phyloP scores from a whole-genome alignment of 1,140 invertebrate genomes.

The Leptinotarsa lineolata region DNA sequence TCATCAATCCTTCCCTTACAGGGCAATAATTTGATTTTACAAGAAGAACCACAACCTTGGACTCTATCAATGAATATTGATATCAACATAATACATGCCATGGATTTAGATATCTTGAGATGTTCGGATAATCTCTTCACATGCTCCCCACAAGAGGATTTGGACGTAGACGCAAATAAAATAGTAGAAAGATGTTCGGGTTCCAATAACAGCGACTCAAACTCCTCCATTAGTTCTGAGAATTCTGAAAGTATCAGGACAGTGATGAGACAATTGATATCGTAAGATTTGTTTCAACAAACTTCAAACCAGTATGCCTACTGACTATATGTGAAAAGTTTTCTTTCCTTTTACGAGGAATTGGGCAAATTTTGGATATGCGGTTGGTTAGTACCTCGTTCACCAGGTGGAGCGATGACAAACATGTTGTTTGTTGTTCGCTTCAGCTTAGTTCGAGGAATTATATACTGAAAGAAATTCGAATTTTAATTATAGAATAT shows the following conservation, averaged over 20 bases:
- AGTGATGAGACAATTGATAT: background rate
- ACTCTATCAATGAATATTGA: background rate
- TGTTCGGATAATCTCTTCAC: background rate
- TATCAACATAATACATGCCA: background rate
- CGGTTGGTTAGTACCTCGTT: too few relatives aligned
- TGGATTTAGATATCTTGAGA: background rate
- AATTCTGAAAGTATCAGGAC: background rate
- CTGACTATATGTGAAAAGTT: too few relatives aligned
- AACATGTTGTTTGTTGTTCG: too few relatives aligned
- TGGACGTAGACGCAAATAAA: slow-evolving; percentile 22
- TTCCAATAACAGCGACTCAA: background rate
- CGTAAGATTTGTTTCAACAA: background rate
- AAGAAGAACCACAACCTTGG: background rate
- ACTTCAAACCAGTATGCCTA: too few relatives aligned
- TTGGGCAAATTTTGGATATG: too few relatives aligned
- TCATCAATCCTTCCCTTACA: background rate
- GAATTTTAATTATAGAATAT: too few relatives aligned
- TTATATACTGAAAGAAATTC: too few relatives aligned
- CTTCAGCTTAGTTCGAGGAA: too few relatives aligned
- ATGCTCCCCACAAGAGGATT: background rate
- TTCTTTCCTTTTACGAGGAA: too few relatives aligned
- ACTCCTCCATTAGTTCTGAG: background rate
- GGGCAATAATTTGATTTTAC: background rate
- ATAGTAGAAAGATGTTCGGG: slow-evolving; percentile 23
- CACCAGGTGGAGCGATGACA: too few relatives aligned